Percentiles rank a stretch among this genome's conserved stretches.
These are phyloP conservation scores for Trichopoda pennipes DNA, from an alignment of 2,888 invertebrate species.

Conservation along the genomic window DNA sequence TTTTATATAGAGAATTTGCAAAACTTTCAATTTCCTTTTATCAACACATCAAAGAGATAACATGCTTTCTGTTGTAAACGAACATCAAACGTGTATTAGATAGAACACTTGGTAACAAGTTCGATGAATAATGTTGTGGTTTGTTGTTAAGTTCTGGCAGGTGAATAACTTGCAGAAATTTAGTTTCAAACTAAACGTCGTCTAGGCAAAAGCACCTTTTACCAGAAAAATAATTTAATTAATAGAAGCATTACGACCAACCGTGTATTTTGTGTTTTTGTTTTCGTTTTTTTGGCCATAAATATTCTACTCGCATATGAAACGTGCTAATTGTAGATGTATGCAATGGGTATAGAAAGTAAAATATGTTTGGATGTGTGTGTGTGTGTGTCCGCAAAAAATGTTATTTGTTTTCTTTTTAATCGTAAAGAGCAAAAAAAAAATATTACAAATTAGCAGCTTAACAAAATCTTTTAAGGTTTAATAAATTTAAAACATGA, in stretches of 20 bases:
- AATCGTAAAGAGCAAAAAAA: slow-evolving; percentile 29
- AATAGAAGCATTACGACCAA: neutral
- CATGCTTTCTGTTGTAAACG: slow-evolving; percentile 18
- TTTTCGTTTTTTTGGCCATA: slow-evolving; percentile 54
- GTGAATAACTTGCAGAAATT: slow-evolving; percentile 66
- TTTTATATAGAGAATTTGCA: neutral
- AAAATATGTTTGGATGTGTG: too few relatives aligned
- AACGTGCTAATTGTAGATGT: slow-evolving; percentile 43
- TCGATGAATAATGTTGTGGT: slow-evolving; percentile 25
- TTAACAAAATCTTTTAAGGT: neutral
- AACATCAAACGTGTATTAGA: slow-evolving; percentile 36
- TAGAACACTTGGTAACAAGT: neutral
- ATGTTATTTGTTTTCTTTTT: neutral
- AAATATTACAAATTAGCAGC: slow-evolving; percentile 33
- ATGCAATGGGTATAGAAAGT: neutral
- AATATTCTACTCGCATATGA: slow-evolving; percentile 41
- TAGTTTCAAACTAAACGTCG: slow-evolving; percentile 66
- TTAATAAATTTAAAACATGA: neutral
- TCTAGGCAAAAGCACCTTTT: slow-evolving; percentile 55
- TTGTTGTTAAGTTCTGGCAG: slow-evolving; percentile 55
- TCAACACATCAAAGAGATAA: neutral
- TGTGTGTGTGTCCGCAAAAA: too few relatives aligned
- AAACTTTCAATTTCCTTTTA: neutral
- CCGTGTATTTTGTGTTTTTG: slow-evolving; percentile 51
- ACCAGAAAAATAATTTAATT: neutral